Percentiles rank a stretch among this genome's conserved stretches.
Evolutionary conservation across 2,113 vertebrate species (phyloP).

Genomic region (Carlito syrichta): DNA sequence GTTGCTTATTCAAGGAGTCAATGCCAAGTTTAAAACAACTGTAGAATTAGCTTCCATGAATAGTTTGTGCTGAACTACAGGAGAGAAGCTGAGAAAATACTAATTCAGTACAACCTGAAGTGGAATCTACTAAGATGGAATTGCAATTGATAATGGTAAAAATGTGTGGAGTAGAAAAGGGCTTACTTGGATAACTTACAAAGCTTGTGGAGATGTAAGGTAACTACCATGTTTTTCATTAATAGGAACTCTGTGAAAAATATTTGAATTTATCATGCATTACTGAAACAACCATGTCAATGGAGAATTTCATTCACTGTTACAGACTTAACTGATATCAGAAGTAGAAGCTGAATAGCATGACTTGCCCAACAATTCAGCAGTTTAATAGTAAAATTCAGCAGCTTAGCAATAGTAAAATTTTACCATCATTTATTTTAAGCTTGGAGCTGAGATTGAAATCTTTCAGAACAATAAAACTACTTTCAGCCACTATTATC

Average conservation of each 20-base stretch:
- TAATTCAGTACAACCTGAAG: constrained; percentile 8
- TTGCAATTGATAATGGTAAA: background rate
- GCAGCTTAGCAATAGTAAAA: background rate
- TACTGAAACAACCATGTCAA: background rate
- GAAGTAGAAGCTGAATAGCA: background rate
- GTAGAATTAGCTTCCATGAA: background rate
- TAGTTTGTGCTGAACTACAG: background rate
- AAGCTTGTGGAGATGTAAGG: background rate
- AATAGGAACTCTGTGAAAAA: background rate
- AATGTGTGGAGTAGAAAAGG: background rate
- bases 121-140: constrained; percentile 25
- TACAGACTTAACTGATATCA: background rate
- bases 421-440: background rate
- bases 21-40: background rate
- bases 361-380: background rate
- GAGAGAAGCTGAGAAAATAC: background rate
- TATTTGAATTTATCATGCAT: background rate
- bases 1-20: constrained; percentile 6
- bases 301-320: background rate
- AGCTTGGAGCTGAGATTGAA: background rate
- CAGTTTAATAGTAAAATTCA: background rate
- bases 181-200: background rate
- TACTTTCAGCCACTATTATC: background rate
- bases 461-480: constrained; percentile 8
- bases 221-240: background rate